These are phyloP conservation scores for Brachirus orientalis DNA, from an alignment of 2,113 vertebrate genomes.

Conservation along the genomic window DNA sequence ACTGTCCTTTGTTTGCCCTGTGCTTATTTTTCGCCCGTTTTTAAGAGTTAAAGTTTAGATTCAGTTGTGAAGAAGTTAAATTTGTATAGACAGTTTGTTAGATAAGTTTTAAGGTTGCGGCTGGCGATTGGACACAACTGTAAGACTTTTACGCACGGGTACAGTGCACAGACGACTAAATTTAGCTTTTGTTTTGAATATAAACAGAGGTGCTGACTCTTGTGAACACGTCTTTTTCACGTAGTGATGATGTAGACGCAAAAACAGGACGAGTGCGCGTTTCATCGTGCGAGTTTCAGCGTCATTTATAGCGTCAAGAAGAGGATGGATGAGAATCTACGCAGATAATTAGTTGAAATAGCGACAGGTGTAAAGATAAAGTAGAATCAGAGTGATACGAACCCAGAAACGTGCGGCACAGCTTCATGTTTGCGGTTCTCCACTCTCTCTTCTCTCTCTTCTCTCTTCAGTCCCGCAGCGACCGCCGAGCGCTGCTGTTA, in stretches of 20 bases:
- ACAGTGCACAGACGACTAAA: too few species aligned
- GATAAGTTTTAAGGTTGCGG: too few species aligned
- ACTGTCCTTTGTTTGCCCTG: constrained; percentile 82
- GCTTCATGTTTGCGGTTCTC: constrained; percentile 86
- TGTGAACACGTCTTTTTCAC: too few species aligned
- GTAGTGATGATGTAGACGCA: too few species aligned
- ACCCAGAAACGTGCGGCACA: constrained; percentile 94
- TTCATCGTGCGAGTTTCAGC: too few species aligned
- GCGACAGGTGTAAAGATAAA: background rate
- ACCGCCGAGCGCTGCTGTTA: constrained; percentile 50
- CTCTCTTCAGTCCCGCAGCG: constrained; percentile 46
- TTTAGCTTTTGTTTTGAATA: too few species aligned
- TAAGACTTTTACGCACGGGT: too few species aligned
- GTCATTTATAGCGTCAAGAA: too few species aligned
- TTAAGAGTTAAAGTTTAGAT: constrained; percentile 59
- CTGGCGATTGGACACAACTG: background rate
- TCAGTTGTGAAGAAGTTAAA: constrained; percentile 13
- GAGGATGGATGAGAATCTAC: too few species aligned
- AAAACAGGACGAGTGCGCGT: too few species aligned
- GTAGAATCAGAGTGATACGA: constrained; percentile 71
- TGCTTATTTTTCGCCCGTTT: constrained; percentile 74
- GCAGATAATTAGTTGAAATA: background rate
- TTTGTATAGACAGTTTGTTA: too few species aligned
- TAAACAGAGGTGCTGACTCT: too few species aligned
- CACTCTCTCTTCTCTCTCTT: background rate